Conservation (phyloP, 2,888 invertebrate species). For the Stenoptilia bipunctidactyla region DNA sequence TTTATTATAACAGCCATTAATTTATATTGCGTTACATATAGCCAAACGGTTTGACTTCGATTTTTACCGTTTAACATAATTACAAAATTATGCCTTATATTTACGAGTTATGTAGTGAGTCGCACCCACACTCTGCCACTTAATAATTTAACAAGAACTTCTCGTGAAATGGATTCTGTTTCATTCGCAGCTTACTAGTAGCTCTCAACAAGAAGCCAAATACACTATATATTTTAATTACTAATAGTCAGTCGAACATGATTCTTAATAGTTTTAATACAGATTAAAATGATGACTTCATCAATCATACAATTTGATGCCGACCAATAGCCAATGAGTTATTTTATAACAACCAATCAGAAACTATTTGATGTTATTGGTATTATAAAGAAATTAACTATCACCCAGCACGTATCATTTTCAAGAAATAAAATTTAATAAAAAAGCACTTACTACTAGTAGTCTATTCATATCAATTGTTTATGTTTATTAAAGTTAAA, state of each 20-base stretch:
- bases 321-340: not conserved
- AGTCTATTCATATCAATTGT: not conserved
- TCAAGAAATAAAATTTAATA: too few relatives aligned
- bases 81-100: conserved; percentile 61
- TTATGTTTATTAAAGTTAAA: not conserved
- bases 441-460: not conserved
- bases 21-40: conserved; percentile 63
- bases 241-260: conserved; percentile 40
- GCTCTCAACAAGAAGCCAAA: conserved; percentile 48
- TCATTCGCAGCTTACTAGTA: conserved; percentile 42
- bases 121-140: conserved; percentile 43
- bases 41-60: conserved; percentile 49
- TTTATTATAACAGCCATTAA: conserved; percentile 57
- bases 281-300: not conserved
- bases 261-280: conserved; percentile 21
- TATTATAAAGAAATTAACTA: too few relatives aligned
- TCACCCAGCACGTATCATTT: too few relatives aligned
- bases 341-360: too few relatives aligned
- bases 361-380: too few relatives aligned
- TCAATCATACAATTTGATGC: not conserved
- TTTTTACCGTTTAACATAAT: conserved; percentile 66
- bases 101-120: conserved; percentile 38
- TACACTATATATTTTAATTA: conserved; percentile 35
- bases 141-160: conserved; percentile 47
- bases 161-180: conserved; percentile 43